Evolutionary conservation across 2,888 invertebrate genomes (phyloP).

Genomic region (Drosophila leonis): DNA sequence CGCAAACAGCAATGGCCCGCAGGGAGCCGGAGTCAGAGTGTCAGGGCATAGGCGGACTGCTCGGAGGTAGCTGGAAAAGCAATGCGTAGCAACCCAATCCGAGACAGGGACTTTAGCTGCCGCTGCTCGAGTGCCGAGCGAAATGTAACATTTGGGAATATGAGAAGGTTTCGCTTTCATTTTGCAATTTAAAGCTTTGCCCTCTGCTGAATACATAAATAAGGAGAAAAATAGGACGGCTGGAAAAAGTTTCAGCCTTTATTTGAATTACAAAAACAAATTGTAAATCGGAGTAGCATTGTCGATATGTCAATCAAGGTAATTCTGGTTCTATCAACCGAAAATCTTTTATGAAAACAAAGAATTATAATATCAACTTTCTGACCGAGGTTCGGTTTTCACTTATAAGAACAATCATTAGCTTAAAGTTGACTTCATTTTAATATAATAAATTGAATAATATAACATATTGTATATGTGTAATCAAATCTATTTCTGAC

Average conservation of each 20-base stretch:
- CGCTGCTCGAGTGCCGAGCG: slow-evolving; percentile 34
- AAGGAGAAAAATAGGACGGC: not conserved
- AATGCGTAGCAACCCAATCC: slow-evolving; percentile 50
- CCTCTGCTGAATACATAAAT: slow-evolving; percentile 9
- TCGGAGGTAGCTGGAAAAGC: slow-evolving; percentile 48
- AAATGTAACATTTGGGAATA: slow-evolving; percentile 75
- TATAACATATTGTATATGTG: too few species aligned
- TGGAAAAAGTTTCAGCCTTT: not conserved
- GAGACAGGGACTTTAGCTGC: slow-evolving; percentile 22
- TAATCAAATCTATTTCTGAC: not conserved
- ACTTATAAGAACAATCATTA: too few species aligned
- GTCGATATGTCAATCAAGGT: not conserved
- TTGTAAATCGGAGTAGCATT: not conserved
- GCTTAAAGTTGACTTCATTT: too few species aligned
- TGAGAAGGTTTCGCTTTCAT: slow-evolving; percentile 67
- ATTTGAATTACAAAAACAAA: not conserved
- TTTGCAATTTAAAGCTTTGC: slow-evolving; percentile 56
- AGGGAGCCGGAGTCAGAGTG: slow-evolving; percentile 46
- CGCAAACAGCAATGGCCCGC: slow-evolving; percentile 45
- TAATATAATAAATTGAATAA: too few species aligned
- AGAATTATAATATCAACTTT: not conserved
- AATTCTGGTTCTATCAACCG: not conserved
- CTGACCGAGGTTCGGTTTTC: too few species aligned
- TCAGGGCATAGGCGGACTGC: slow-evolving; percentile 21
- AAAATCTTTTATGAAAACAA: not conserved